Evolutionary conservation across 2,113 vertebrate genomes (phyloP).

Genomic region (rat (Rattus norvegicus)): DNA sequence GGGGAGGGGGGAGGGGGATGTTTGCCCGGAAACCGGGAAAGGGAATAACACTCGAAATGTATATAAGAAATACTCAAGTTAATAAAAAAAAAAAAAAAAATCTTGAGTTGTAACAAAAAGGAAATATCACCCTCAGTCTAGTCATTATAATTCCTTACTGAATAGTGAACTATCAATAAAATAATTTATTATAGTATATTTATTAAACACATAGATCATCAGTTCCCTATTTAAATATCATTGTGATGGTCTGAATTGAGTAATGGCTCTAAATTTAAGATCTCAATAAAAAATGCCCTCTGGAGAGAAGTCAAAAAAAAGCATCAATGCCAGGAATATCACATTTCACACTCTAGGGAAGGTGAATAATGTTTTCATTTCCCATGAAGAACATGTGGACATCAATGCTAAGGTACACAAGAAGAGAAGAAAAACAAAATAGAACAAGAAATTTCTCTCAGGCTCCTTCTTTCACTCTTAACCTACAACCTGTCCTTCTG

Average conservation of each 20-base stretch:
- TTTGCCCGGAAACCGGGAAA: too few species aligned
- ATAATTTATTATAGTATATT: neutral
- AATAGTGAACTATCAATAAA: neutral
- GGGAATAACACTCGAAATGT: too few species aligned
- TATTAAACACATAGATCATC: neutral
- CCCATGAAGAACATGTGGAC: neutral
- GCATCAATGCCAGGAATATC: neutral
- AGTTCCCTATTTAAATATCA: neutral
- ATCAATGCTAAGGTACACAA: neutral
- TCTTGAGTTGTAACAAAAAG: neutral
- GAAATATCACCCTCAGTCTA: neutral
- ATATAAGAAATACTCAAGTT: too few species aligned
- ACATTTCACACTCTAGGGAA: neutral
- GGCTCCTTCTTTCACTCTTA: too few species aligned
- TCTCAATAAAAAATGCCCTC: neutral
- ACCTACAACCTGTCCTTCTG: too few species aligned
- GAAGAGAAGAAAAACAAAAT: neutral
- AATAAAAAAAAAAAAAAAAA: too few species aligned
- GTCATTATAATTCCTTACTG: neutral
- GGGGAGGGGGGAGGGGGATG: too few species aligned
- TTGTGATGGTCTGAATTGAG: neutral
- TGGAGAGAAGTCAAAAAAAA: neutral
- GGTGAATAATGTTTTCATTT: too few species aligned
- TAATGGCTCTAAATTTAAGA: neutral
- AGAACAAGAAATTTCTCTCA: neutral